Evolutionary conservation across 2,888 invertebrate genomes (phyloP).

Genomic region (Rhopalosiphum nymphaeae): DNA sequence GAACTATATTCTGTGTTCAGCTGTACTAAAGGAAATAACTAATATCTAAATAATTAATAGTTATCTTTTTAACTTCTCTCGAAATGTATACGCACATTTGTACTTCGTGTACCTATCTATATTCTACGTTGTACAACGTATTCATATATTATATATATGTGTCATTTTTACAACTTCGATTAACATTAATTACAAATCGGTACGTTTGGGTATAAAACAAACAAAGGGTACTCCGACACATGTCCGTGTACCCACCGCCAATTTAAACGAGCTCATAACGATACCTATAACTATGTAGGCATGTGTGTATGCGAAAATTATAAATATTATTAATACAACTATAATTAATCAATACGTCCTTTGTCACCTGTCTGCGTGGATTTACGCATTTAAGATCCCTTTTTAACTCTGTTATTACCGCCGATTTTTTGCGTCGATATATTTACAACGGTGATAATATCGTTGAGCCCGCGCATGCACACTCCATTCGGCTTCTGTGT

Average conservation of each 20-base stretch:
- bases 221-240: too few relatives aligned
- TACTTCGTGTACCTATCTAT: neutral
- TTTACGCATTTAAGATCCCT: neutral
- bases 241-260: too few relatives aligned
- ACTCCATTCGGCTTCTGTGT: neutral
- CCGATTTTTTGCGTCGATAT: neutral
- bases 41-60: too few relatives aligned
- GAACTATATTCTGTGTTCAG: too few relatives aligned
- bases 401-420: neutral
- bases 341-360: neutral
- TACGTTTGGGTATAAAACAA: too few relatives aligned
- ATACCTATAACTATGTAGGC: neutral
- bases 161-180: neutral
- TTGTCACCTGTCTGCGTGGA: neutral
- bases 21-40: too few relatives aligned
- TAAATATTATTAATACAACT: neutral
- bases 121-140: neutral
- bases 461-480: neutral
- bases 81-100: neutral
- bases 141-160: neutral
- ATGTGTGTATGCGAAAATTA: neutral
- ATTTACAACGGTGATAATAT: neutral
- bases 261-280: neutral
- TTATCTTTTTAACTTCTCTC: neutral
- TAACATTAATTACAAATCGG: neutral